A percentile compares a stretch with the other conserved stretches of the same genome.
Conservation (phyloP, 2,113 vertebrate genomes). For the Crotophaga sulcirostris region DNA sequence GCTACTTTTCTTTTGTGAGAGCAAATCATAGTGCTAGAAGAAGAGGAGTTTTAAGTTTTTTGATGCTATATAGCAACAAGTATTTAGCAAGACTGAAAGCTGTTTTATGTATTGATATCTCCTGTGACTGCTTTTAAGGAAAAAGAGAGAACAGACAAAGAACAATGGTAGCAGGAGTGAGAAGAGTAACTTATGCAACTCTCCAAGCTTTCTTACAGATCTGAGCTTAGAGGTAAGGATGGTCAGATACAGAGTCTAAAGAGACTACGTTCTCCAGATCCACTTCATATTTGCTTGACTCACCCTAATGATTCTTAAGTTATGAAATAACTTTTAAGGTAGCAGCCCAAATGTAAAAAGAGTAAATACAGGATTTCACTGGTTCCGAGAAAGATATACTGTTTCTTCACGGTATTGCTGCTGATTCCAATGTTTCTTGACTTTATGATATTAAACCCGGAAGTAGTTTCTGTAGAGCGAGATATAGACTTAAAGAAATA, state of each 20-base stretch:
- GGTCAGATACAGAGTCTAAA: not conserved
- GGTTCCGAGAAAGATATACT: too few relatives aligned
- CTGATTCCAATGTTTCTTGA: not conserved
- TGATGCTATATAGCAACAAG: rapidly evolving
- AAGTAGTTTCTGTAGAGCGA: not conserved
- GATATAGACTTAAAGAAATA: not conserved
- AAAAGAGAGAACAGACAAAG: not conserved
- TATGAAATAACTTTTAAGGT: not conserved
- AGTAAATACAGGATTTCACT: not conserved
- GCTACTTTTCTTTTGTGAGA: not conserved
- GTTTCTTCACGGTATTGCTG: not conserved
- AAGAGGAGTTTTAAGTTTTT: not conserved
- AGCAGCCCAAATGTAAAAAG: not conserved
- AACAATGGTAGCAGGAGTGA: not conserved
- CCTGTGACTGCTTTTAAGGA: not conserved
- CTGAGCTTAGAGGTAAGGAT: not conserved
- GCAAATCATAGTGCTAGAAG: not conserved
- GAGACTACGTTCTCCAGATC: not conserved
- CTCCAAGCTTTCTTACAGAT: not conserved
- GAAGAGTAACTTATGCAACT: not conserved
- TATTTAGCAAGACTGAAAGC: not conserved
- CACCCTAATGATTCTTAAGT: not conserved
- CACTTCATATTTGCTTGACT: not conserved
- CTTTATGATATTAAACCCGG: not conserved
- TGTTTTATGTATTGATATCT: not conserved